These are phyloP conservation scores for Linhomoeus sp. DNA, from an alignment of 2,888 invertebrate genomes.

Conservation along the genomic window DNA sequence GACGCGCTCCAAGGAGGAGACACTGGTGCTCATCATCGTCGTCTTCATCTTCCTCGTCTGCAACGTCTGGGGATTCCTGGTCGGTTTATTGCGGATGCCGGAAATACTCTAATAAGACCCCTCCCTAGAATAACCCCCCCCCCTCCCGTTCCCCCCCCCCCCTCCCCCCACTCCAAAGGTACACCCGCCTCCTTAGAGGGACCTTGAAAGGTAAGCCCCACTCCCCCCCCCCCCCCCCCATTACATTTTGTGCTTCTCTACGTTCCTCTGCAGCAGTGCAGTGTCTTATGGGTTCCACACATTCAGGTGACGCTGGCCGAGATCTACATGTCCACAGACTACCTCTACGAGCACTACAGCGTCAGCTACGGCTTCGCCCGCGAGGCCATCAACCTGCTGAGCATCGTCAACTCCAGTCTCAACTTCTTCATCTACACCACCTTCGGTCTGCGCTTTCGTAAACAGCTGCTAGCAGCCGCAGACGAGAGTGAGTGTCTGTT, in stretches of 20 bases:
- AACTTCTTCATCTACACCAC: constrained; percentile 95
- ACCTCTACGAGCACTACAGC: constrained; percentile 12
- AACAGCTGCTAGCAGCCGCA: constrained; percentile 17
- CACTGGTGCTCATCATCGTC: constrained; percentile 18
- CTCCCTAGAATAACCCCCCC: too few species aligned
- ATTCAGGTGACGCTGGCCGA: constrained; percentile 19
- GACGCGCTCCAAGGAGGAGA: constrained; percentile 18
- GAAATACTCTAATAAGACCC: too few species aligned
- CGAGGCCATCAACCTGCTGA: constrained; percentile 58
- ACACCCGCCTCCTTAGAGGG: too few species aligned
- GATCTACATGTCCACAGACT: constrained; percentile 13
- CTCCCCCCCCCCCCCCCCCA: too few species aligned
- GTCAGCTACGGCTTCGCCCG: constrained; percentile 19
- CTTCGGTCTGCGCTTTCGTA: constrained; percentile 60
- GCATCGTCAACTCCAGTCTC: constrained; percentile 87
- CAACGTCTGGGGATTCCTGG: constrained; percentile 24
- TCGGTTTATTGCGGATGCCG: too few species aligned
- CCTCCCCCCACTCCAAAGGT: too few species aligned
- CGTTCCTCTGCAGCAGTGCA: too few species aligned
- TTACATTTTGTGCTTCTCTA: too few species aligned
- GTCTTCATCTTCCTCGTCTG: constrained; percentile 21
- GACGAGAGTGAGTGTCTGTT: too few species aligned
- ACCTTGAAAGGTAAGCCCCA: too few species aligned
- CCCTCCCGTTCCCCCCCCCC: too few species aligned
- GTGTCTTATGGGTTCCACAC: too few species aligned